A percentile compares a stretch with the other conserved stretches of the same genome.
These are phyloP conservation scores for Scytalopus superciliaris DNA, from an alignment of 2,113 vertebrate genomes.

Conservation along the genomic window DNA sequence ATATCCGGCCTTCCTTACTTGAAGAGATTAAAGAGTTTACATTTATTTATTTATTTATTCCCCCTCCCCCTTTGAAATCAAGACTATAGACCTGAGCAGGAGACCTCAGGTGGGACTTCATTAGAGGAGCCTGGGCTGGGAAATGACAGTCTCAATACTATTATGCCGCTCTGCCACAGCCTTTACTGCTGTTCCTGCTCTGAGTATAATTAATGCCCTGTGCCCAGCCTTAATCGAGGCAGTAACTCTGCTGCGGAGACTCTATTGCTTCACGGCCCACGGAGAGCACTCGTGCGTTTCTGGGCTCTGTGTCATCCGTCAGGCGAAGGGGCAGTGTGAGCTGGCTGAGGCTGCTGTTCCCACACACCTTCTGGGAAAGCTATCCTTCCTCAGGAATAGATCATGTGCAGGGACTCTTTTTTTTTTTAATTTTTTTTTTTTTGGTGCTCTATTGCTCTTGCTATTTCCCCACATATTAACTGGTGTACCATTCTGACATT, in stretches of 20 bases:
- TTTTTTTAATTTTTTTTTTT: not conserved
- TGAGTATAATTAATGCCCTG: constrained; percentile 62
- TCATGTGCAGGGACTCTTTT: not conserved
- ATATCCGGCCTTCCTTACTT: not conserved
- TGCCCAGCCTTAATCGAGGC: constrained; percentile 57
- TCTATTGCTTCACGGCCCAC: constrained; percentile 60
- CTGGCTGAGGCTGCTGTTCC: constrained; percentile 56
- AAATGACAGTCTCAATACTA: constrained; percentile 63
- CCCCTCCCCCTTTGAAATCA: not conserved
- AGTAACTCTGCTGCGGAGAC: constrained; percentile 56
- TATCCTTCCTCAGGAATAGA: constrained; percentile 50
- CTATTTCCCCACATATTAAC: not conserved
- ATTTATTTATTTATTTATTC: not conserved
- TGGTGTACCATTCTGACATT: not conserved
- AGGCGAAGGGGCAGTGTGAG: constrained; percentile 54
- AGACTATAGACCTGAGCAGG: constrained; percentile 20
- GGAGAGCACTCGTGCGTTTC: constrained; percentile 52
- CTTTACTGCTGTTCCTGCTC: constrained; percentile 39
- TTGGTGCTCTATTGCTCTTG: not conserved
- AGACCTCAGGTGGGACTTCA: constrained; percentile 67
- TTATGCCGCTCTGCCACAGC: not conserved
- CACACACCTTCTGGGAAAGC: constrained; percentile 41
- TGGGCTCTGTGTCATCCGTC: constrained; percentile 59
- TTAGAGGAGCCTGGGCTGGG: constrained; percentile 59
- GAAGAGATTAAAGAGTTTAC: not conserved